Evolutionary conservation across 2,797 vertebrate species (phyloP), one percentile per base, ranked within the genome.

Genomic region (Sebastes kiyomatsui): DNA sequence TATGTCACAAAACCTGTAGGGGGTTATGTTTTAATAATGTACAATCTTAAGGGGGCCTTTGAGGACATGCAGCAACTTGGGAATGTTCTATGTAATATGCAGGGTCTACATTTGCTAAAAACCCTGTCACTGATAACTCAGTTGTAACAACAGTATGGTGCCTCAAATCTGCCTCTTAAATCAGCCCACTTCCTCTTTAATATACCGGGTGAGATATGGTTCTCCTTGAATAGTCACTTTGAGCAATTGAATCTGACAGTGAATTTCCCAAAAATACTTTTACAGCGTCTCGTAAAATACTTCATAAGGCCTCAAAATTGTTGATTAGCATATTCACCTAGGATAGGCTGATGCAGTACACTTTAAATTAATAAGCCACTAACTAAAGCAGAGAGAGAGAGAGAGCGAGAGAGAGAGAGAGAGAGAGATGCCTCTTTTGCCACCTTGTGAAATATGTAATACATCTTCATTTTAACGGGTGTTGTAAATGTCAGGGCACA

Each of bases 381-480:
- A 93, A 93, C 91, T 92, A 35, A 35, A 35, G 33, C 2, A 23
- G 42, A 64, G 64, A 20, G 75, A 52, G 65, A 22, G 81, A 52
- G 68, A 72, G 79, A 68, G 84, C 67, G 81, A 75, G 20, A 66
- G 71, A 1, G 66, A 74, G 79, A 72, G 69, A 23, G 68, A 68
- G 84, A 90, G 94, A 95, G 93, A 80, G 92, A 94, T 95, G 87
- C 88, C 86, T 91, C 88, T 81, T 91, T 88, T 85, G 77, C 87
- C 91, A 93, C 86, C 93, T 92, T 87, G 91, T 92, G 93, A 94
- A 95, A 95, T 93, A 89, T 93, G 93, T 89, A 93, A 94, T 95
- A 93, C 88, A 94, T 96, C 94, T 96, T 96, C 93, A 96, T 95
- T 96, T 95, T 93, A 92, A 90, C 88, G 30, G 92, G 81, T 88